Evolutionary conservation across 1,140 invertebrate genomes (phyloP).

Genomic region (Polyergus mexicanus): DNA sequence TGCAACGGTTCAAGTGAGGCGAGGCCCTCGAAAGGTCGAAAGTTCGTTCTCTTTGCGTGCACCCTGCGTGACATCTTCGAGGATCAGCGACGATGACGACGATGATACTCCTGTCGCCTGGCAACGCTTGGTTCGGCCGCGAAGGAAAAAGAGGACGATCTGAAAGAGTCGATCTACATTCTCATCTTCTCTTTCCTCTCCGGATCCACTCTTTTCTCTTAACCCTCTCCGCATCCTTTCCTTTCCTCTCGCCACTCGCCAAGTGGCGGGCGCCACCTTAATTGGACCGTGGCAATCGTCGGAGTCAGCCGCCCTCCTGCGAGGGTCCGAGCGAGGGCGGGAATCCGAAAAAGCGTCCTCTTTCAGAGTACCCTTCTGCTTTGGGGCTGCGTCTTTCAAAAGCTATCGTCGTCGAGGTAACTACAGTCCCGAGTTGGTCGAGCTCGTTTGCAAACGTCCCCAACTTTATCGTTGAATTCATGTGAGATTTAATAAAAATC

Average conservation of each 20-base stretch:
- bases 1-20: slow-evolving; percentile 56
- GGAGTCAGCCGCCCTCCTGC: slow-evolving; percentile 58
- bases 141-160: slow-evolving; percentile 28
- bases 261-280: slow-evolving; percentile 72
- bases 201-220: slow-evolving; percentile 33
- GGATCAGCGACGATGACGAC: slow-evolving; percentile 63
- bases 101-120: slow-evolving; percentile 69
- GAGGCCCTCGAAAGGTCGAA: slow-evolving; percentile 76
- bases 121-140: slow-evolving; percentile 69
- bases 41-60: slow-evolving; percentile 74
- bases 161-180: slow-evolving; percentile 18
- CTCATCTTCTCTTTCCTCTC: neutral
- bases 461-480: slow-evolving; percentile 4
- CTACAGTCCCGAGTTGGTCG: neutral
- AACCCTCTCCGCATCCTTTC: slow-evolving; percentile 4
- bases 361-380: slow-evolving; percentile 52
- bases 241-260: slow-evolving; percentile 64
- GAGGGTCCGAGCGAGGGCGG: slow-evolving; percentile 41
- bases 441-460: slow-evolving; percentile 23
- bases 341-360: slow-evolving; percentile 61
- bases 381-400: slow-evolving; percentile 63
- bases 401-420: slow-evolving; percentile 23
- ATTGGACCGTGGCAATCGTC: slow-evolving; percentile 73
- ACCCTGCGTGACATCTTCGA: slow-evolving; percentile 69
- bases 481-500: slow-evolving; percentile 29